Base-by-base conservation (phyloP, 1,140 invertebrate species). In the Pseudobourletiella spinata region DNA sequence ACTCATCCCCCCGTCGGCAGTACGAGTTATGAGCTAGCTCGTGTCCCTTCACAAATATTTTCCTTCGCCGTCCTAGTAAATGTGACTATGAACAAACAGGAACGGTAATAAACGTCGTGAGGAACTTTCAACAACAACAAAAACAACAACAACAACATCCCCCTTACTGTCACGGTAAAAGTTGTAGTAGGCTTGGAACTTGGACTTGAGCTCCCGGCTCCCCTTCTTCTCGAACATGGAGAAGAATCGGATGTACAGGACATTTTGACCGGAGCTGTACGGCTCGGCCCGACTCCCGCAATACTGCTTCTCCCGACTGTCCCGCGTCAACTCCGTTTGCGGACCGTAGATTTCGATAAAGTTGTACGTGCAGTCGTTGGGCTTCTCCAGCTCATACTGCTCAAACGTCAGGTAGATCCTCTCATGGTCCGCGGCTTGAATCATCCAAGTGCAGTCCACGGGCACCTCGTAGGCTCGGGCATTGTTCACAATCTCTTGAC, bases 331-430 rank as follows among this genome's bases (percentile, higher is more conserved):
- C 66, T 86, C 81, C 25, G 85, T 84, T 57, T 78, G 75, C 58
- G 82, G 79, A 4, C 80, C 80, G 73, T 89, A 88, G 46, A 91
- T 79, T 72, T 90, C 85, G 42, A 91, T 78, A 71, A 86, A 89
- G 74, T 91, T 91, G 15, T 78, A 80, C n/a, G 87, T 83, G 69
- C 88, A 91, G 68, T 90, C 86, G 73, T 91, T 91, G 1, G 88
- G 87, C 68, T 82, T 83, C 42, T 79, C 79, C 64, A 91, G 75
- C 35, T 78, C 75, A 72, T 89, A 89, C 30, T 74, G 70, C 28
- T 80, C 74, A 72, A 89, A 90, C 46, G 80, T 79, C 48, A 90
- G 73, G 70, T 84, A 84, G 66, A 91, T 88, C 86, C 82, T 85
- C 79, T 82, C 84, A 14, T 79, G 80, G 4, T 78, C 73, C 54